Evolutionary conservation across 2,113 vertebrate species (phyloP), one percentile per base, ranked within the genome.

Genomic region (Pandion haliaetus): DNA sequence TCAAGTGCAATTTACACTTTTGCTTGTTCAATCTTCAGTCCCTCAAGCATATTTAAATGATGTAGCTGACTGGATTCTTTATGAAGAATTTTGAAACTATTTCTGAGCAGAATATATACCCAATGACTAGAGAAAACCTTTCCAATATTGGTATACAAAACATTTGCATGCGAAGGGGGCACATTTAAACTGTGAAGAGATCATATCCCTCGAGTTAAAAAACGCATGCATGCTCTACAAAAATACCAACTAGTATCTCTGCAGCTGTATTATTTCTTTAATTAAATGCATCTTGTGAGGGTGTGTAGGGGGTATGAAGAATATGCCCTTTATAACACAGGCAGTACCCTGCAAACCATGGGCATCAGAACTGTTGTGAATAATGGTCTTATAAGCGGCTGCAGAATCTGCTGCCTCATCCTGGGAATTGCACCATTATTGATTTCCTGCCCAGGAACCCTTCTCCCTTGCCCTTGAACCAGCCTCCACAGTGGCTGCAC

Each of bases 381-480:
- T 84, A 94, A 95, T 91, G 88, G 91, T 49, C 38, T 72, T 69
- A 5, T 11, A 87, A 76, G 81, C 24, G 32, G 86, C 84, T 79
- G 78, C 74, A 85, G 74, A 69, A 92, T 50, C 76, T 90, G 89
- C 94, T 91, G 96, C 84, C 70, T 95, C 96, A 95, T 77, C 73
- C 83, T 21, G 55, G 83, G 86, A 78, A 69, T 59, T 26, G 89
- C 84, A 90, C 49, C 29, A 2, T 19, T 95, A 97, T 93, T 88
- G 96, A 97, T 96, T 91, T 93, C 50, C 93, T 90, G 94, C 86
- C 94, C 93, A 14, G 38, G 74, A 82, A 80, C 81, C 57, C 34
- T 66, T 66, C 83, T 82, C 54, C 74, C 70, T 20, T 54, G 87
- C 93, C 92, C 91, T 97, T 91, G 86, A 72, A 7, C 86, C 83